Percentiles rank a stretch among this genome's conserved stretches.
Conservation (phyloP, 2,797 vertebrate genomes). For the Acanthiza pusilla region DNA sequence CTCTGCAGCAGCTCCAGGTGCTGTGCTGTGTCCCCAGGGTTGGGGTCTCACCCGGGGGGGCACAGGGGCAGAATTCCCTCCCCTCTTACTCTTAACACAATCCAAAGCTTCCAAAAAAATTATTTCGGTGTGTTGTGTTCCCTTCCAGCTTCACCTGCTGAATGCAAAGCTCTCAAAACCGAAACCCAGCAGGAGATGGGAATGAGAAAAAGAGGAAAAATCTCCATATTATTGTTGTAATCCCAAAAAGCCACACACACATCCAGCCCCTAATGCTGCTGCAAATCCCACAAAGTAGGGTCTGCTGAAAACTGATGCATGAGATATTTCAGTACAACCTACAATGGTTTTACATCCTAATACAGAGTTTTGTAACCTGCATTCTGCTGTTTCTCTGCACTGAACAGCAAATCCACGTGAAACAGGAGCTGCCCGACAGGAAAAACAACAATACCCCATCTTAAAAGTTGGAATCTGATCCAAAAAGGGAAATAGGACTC, state of each 20-base stretch:
- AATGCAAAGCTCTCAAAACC: fast-evolving
- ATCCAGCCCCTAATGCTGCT: background rate
- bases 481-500: background rate
- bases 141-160: background rate
- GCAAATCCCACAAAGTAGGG: background rate
- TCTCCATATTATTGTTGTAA: fast-evolving
- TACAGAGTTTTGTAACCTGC: background rate
- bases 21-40: background rate
- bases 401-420: background rate
- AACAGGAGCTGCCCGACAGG: fast-evolving
- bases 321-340: background rate
- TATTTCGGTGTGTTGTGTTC: background rate
- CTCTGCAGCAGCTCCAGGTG: too few relatives aligned
- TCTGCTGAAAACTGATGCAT: background rate
- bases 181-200: background rate
- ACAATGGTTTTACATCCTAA: background rate
- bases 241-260: background rate
- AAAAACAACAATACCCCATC: background rate
- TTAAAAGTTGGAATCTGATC: background rate
- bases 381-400: background rate
- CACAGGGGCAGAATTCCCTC: background rate
- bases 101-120: background rate
- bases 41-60: background rate
- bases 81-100: background rate
- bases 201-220: background rate